Evolutionary conservation across 1,140 invertebrate genomes (phyloP).

Genomic region (Acromyrmex echinatior): DNA sequence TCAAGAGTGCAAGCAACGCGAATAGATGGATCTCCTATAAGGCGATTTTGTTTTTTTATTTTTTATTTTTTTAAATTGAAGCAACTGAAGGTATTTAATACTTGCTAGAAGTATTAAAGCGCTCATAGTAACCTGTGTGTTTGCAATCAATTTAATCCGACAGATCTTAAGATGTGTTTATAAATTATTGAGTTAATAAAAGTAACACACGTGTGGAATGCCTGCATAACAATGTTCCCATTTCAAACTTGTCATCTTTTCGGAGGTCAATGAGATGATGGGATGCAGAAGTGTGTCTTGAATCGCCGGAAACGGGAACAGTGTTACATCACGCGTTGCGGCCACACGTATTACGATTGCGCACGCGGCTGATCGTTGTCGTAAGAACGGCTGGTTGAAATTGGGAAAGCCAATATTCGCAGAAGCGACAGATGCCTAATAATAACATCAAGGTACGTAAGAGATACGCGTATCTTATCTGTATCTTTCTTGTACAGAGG

Average conservation of each 20-base stretch:
- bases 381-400: neutral
- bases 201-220: neutral
- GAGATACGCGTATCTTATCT: neutral
- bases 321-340: slow-evolving; percentile 16
- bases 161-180: neutral
- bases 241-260: neutral
- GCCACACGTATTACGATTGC: slow-evolving; percentile 20
- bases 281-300: neutral
- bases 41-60: neutral
- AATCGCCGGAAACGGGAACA: slow-evolving; percentile 8
- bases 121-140: neutral
- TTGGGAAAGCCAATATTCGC: neutral
- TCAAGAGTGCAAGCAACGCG: too few relatives aligned
- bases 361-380: neutral
- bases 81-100: neutral
- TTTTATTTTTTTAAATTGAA: neutral
- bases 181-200: neutral
- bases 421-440: neutral
- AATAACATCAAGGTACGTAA: neutral
- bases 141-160: neutral
- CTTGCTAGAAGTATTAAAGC: neutral
- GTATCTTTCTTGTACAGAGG: neutral
- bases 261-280: slow-evolving; percentile 4
- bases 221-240: too few relatives aligned
- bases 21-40: too few relatives aligned